Evolutionary conservation across 1,140 invertebrate genomes (phyloP).

Genomic region (Heliconius melpomene): DNA sequence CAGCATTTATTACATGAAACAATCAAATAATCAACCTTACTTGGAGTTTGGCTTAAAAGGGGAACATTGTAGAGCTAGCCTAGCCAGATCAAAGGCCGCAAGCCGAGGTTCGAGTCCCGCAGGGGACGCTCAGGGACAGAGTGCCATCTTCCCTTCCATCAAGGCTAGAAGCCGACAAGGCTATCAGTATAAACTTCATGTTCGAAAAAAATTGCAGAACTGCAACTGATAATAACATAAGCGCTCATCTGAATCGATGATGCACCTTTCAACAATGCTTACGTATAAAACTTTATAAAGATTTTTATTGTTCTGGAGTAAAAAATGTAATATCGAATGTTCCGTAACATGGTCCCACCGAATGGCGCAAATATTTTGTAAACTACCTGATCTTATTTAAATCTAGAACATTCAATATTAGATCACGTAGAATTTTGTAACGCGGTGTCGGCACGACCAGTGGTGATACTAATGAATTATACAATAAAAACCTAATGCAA

Average conservation of each 20-base stretch:
- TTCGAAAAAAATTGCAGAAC: not conserved
- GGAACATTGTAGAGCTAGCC: not conserved
- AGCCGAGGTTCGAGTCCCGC: too few relatives aligned
- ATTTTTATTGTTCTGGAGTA: not conserved
- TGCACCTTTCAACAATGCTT: not conserved
- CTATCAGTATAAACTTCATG: too few relatives aligned
- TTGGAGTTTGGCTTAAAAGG: not conserved
- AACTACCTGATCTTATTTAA: constrained; percentile 36
- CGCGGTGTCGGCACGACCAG: constrained; percentile 23
- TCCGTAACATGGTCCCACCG: constrained; percentile 6
- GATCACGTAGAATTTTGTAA: constrained; percentile 38
- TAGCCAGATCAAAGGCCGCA: too few relatives aligned
- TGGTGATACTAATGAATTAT: constrained; percentile 37
- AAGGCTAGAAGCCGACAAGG: too few relatives aligned
- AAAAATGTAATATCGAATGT: not conserved
- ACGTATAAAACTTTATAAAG: not conserved
- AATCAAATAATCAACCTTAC: not conserved
- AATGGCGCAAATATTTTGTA: constrained; percentile 36
- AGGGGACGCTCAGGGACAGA: too few relatives aligned
- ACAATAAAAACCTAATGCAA: constrained; percentile 25
- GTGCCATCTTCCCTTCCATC: too few relatives aligned
- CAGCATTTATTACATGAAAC: not conserved
- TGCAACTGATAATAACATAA: not conserved
- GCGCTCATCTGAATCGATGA: not conserved
- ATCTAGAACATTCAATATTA: constrained; percentile 33